phyloP scores from a whole-genome alignment of 2,113 vertebrate species.

The Ammodytes dubius region DNA sequence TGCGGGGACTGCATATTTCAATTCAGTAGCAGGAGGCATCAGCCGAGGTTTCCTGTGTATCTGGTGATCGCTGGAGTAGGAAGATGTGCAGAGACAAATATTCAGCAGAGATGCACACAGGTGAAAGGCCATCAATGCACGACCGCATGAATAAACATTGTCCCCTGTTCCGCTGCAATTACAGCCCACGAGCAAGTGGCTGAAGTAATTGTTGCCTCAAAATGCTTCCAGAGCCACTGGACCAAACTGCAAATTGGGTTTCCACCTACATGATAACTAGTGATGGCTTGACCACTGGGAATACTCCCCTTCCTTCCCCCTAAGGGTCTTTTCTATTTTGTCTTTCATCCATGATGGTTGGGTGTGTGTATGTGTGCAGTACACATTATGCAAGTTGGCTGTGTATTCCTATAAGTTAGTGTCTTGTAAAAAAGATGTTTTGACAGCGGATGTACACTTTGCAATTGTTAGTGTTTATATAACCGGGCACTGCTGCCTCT shows the following conservation, averaged over 20 bases:
- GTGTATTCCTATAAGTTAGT: neutral
- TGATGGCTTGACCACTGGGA: conserved; percentile 58
- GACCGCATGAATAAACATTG: conserved; percentile 83
- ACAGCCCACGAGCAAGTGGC: conserved; percentile 80
- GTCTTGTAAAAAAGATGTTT: conserved; percentile 28
- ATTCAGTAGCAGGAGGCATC: conserved; percentile 41
- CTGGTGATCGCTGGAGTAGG: conserved; percentile 46
- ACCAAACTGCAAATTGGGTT: conserved; percentile 76
- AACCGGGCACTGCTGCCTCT: conserved; percentile 3
- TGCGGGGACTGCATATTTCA: conserved; percentile 20
- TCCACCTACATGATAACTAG: conserved; percentile 71
- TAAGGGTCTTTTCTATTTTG: conserved; percentile 46
- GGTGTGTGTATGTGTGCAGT: conserved; percentile 11
- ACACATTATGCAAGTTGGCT: neutral
- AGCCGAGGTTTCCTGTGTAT: conserved; percentile 34
- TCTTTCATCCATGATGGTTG: conserved; percentile 45
- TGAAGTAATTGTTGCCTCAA: conserved; percentile 77
- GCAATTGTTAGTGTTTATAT: conserved; percentile 12
- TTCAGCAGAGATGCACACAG: conserved; percentile 76
- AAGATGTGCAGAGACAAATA: conserved; percentile 80
- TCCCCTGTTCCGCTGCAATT: conserved; percentile 81
- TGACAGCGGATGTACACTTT: conserved; percentile 28
- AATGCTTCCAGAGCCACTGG: conserved; percentile 73
- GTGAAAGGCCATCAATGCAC: conserved; percentile 78
- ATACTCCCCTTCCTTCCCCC: conserved; percentile 29